Evolutionary conservation across 2,888 invertebrate species (phyloP).

Genomic region (Tanytarsus gracilentus): DNA sequence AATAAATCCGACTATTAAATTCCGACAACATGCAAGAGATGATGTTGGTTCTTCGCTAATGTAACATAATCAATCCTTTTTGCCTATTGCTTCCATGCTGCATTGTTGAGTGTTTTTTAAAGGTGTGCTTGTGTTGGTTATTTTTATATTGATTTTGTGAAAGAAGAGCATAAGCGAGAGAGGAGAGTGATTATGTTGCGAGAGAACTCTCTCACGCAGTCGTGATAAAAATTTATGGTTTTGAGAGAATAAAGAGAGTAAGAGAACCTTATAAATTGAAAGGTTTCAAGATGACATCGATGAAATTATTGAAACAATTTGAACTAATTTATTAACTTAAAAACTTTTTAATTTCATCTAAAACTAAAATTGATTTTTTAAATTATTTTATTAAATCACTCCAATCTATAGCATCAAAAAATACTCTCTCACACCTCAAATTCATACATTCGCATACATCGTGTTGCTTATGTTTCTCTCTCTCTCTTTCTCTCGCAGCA

Average conservation of each 20-base stretch:
- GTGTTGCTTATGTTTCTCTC: too few species aligned
- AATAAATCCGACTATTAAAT: constrained; percentile 6
- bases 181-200: not conserved
- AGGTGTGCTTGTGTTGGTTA: not conserved
- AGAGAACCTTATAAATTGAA: not conserved
- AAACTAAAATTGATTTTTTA: too few species aligned
- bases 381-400: too few species aligned
- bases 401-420: too few species aligned
- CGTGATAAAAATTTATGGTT: not conserved
- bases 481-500: not conserved
- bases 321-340: too few species aligned
- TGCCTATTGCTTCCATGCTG: too few species aligned
- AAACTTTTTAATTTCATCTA: too few species aligned
- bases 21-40: not conserved
- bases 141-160: constrained; percentile 5
- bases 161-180: not conserved
- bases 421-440: too few species aligned
- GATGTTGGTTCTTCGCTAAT: constrained; percentile 6
- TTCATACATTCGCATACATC: too few species aligned
- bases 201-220: not conserved
- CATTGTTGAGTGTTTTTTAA: constrained; percentile 6
- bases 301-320: too few species aligned
- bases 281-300: not conserved
- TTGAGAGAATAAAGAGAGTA: not conserved
- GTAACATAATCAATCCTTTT: constrained; percentile 12